These are phyloP conservation scores for Amorpha juglandis DNA, from an alignment of 2,888 invertebrate species.

Conservation along the genomic window DNA sequence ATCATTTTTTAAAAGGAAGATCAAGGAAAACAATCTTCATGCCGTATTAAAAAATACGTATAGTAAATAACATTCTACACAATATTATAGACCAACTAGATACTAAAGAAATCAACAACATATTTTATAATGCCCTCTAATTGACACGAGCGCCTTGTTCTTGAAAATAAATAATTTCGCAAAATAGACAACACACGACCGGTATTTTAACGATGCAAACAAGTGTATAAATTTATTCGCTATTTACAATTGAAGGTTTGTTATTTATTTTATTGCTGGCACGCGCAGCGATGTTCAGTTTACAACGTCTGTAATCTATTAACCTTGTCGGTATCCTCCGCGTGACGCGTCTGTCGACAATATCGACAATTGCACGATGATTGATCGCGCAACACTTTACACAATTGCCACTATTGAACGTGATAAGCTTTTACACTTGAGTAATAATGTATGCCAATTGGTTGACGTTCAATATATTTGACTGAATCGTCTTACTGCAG, in stretches of 20 bases:
- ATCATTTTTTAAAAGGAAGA: too few species aligned
- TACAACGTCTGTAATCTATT: constrained; percentile 58
- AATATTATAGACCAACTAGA: background rate
- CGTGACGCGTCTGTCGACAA: constrained; percentile 39
- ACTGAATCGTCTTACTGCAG: background rate
- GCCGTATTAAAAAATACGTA: too few species aligned
- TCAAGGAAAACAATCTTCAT: too few species aligned
- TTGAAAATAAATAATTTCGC: constrained; percentile 32
- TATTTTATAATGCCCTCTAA: constrained; percentile 18
- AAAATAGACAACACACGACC: constrained; percentile 33
- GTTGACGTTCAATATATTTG: background rate
- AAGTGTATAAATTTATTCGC: constrained; percentile 41
- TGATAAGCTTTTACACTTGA: constrained; percentile 32
- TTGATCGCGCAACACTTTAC: constrained; percentile 60
- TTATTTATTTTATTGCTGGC: constrained; percentile 41
- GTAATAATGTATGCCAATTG: background rate
- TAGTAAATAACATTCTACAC: too few species aligned
- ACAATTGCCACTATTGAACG: constrained; percentile 51
- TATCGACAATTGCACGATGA: constrained; percentile 52
- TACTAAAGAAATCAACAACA: background rate
- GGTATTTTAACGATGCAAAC: constrained; percentile 34
- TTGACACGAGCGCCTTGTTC: constrained; percentile 33
- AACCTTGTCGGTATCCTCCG: constrained; percentile 58
- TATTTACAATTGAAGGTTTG: constrained; percentile 43
- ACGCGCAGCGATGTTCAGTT: constrained; percentile 49